These are phyloP conservation scores for Amazona vittata DNA, from an alignment of 2,113 vertebrate genomes.

Conservation along the genomic window DNA sequence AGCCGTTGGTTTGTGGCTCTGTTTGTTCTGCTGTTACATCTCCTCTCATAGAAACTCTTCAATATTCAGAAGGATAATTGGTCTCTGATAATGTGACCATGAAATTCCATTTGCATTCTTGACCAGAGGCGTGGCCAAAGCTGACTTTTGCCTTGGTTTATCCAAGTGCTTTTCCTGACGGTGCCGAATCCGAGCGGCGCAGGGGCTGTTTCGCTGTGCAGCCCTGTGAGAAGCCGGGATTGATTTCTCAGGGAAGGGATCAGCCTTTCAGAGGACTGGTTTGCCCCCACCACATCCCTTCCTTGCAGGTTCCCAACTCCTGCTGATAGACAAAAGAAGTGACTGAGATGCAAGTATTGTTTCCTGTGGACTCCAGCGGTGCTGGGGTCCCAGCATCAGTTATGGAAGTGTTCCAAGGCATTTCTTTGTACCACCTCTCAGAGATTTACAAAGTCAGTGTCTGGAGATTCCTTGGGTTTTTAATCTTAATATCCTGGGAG, in stretches of 20 bases:
- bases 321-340: neutral
- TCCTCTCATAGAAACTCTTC: neutral
- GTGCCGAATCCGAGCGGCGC: accelerated
- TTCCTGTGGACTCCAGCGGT: neutral
- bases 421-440: neutral
- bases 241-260: neutral
- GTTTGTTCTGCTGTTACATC: neutral
- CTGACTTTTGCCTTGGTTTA: neutral
- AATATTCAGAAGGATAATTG: neutral
- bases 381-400: neutral
- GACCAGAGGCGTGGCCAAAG: neutral
- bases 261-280: neutral
- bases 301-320: neutral
- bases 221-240: accelerated
- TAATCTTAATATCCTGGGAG: conserved; percentile 14
- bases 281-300: neutral
- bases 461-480: conserved; percentile 7
- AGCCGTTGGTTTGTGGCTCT: neutral
- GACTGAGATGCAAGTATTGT: neutral
- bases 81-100: neutral
- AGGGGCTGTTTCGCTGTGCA: neutral
- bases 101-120: neutral
- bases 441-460: neutral
- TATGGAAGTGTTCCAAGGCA: neutral
- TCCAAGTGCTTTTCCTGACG: neutral